Evolutionary conservation across 1,140 invertebrate genomes (phyloP), one percentile per base, ranked within the genome.

Genomic region (Scaptomyza hsui): DNA sequence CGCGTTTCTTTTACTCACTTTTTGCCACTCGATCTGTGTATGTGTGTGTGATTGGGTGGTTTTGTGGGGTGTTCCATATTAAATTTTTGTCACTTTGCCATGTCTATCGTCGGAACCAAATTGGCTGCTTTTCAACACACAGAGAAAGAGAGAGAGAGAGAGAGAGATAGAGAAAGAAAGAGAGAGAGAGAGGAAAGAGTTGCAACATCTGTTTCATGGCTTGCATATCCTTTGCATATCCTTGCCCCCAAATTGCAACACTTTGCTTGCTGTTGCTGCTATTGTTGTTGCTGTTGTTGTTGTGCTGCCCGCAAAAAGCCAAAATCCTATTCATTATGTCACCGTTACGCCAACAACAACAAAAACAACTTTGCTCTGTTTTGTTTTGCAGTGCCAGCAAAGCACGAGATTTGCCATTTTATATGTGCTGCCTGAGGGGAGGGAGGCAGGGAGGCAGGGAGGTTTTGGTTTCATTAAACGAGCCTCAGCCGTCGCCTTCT

Each of bases 21-120:
- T 42, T 41, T 39, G 41, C n/a, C 9, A 12, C 35, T 44, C 18
- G 15, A 13, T 24, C 42, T 45, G 26, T 26, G 16, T n/a, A 13
- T 51, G 37, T 47, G 53, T 56, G 42, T 51, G 49, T 74, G 37
- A 41, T 15, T 15, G 41, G 37, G 16, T 1, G 3, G 7, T 13
- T 42, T 24, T 18, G 24, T 51, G 49, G 32, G 13, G 12, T 52
- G 68, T 19, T 89, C 71, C 80, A 89, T 85, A 89, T 89, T 86
- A 89, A 73, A 89, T 89, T 89, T 89, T 89, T 89, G 85, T 89
- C 86, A 89, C 86, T 89, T 78, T 89, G 85, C 85, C 85, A 89
- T 89, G 69, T 89, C 80, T 89, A 81, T 81, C 65, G 80, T 71
- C 57, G 64, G 45, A 72, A 56, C 64, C 85, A 90, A 90, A 90